A percentile compares a stretch with the other conserved stretches of the same genome.
Conservation (phyloP, 2,888 invertebrate genomes). For the Gymnoscelis rufifasciata region DNA sequence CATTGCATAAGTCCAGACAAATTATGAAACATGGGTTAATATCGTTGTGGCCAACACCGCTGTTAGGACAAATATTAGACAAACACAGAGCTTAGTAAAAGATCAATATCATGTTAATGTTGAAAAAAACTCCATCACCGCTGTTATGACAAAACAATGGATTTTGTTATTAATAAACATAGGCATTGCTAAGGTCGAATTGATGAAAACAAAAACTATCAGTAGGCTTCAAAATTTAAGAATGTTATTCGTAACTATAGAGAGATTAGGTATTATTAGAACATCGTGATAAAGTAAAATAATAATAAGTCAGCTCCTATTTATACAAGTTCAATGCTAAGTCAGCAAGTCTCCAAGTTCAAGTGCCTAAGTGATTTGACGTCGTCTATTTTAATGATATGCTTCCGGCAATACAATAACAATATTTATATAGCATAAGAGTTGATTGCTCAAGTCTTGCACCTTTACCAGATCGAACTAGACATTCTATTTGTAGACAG, state of each 20-base stretch:
- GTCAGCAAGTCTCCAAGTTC: slow-evolving; percentile 28
- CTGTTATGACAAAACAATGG: slow-evolving; percentile 10
- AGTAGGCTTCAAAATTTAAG: too few relatives aligned
- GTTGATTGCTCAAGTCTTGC: slow-evolving; percentile 20
- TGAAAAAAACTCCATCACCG: slow-evolving; percentile 14
- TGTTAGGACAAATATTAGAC: too few relatives aligned
- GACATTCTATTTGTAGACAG: slow-evolving; percentile 58
- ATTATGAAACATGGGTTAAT: background rate
- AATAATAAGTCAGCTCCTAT: background rate
- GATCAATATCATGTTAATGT: slow-evolving; percentile 1
- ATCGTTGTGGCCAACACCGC: background rate
- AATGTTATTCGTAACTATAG: background rate
- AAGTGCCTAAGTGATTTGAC: slow-evolving; percentile 23
- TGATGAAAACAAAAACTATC: too few relatives aligned
- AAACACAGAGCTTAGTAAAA: too few relatives aligned
- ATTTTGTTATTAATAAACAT: slow-evolving; percentile 11
- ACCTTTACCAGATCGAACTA: slow-evolving; percentile 42
- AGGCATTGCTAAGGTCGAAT: background rate
- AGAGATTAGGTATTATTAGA: background rate
- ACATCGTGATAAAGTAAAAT: background rate
- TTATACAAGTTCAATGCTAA: slow-evolving; percentile 30
- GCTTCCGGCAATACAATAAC: slow-evolving; percentile 9
- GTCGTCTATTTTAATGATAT: slow-evolving; percentile 14
- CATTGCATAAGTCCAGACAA: too few relatives aligned
- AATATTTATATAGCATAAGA: background rate